Conservation (phyloP, 1,140 invertebrate genomes). For the Eueides isabella region DNA sequence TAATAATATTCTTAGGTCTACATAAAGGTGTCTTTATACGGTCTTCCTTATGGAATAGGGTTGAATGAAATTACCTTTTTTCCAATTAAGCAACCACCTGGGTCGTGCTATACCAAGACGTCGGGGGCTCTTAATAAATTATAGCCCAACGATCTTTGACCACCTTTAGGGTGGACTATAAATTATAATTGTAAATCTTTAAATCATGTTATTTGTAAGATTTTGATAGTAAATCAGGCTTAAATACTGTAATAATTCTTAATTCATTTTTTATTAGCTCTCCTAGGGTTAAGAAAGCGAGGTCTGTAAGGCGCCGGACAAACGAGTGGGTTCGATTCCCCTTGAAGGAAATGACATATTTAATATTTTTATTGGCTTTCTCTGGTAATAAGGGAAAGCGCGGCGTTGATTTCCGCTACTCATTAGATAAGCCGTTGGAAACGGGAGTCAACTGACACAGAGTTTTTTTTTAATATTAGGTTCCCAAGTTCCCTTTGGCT, state of each 20-base stretch:
- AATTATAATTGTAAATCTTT: conserved; percentile 19
- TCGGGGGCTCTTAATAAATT: conserved; percentile 37
- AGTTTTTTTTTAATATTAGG: no score
- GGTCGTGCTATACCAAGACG: conserved; percentile 49
- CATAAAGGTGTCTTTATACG: conserved; percentile 41
- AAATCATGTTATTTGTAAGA: conserved; percentile 5
- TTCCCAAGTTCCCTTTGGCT: no score
- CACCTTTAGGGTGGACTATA: conserved; percentile 18
- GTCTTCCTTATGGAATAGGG: conserved; percentile 40
- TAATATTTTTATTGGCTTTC: no score
- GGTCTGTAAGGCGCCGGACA: no score
- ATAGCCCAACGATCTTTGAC: conserved; percentile 26
- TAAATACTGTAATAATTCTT: background rate
- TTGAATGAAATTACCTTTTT: conserved; percentile 62
- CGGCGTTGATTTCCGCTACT: no score
- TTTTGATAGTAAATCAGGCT: background rate
- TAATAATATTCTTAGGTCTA: conserved; percentile 43
- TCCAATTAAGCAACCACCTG: conserved; percentile 65
- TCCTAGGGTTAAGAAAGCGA: no score
- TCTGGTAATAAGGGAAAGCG: no score
- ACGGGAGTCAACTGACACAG: no score
- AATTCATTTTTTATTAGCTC: no score
- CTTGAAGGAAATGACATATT: no score
- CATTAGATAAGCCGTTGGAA: no score
- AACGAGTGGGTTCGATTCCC: no score